phyloP scores from a whole-genome alignment of 1,140 invertebrate genomes.

The Linepithema humile region DNA sequence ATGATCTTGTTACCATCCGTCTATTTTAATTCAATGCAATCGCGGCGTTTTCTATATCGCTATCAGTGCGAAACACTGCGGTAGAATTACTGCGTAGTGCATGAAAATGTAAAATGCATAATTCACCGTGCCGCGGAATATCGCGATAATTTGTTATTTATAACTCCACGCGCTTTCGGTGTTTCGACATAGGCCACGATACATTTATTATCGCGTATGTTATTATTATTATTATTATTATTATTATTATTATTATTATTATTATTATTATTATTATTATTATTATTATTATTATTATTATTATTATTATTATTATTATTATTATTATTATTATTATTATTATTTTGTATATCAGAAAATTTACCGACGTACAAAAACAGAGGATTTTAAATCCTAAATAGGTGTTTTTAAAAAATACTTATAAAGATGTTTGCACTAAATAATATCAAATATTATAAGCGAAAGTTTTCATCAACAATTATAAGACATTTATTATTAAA shows the following conservation, averaged over 20 bases:
- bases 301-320: too few relatives aligned
- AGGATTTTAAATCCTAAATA: neutral
- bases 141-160: slow-evolving; percentile 37
- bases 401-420: neutral
- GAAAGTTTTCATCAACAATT: neutral
- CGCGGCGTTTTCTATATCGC: neutral
- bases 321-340: too few relatives aligned
- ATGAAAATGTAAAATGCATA: slow-evolving; percentile 15
- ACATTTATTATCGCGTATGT: slow-evolving; percentile 7
- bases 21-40: slow-evolving; percentile 10
- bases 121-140: neutral
- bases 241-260: too few relatives aligned
- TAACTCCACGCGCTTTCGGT: neutral
- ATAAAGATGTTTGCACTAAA: too few relatives aligned
- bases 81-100: slow-evolving; percentile 9
- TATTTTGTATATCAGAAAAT: neutral
- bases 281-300: too few relatives aligned
- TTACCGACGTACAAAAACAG: neutral
- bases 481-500: neutral
- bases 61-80: neutral
- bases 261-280: too few relatives aligned
- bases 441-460: neutral
- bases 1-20: neutral
- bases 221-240: too few relatives aligned
- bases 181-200: slow-evolving; percentile 1